Percentiles rank a stretch among this genome's conserved stretches.
Evolutionary conservation across 2,888 invertebrate species (phyloP).

Genomic region (Mimumesa dahlbomi): DNA sequence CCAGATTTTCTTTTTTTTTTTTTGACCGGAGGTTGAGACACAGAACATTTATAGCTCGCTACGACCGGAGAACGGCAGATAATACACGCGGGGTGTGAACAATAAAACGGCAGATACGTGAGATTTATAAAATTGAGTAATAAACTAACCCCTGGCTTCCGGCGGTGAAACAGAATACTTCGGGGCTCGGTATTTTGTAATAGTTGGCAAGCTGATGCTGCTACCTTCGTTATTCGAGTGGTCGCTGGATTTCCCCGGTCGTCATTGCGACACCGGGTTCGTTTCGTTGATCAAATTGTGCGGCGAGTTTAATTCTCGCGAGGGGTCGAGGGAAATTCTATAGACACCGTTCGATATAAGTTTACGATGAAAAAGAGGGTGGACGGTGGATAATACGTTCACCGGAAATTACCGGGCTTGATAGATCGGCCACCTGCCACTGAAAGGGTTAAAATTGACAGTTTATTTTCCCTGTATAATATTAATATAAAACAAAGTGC

Average conservation of each 20-base stretch:
- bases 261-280: too few relatives aligned
- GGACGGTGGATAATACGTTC: not conserved
- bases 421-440: not conserved
- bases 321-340: too few relatives aligned
- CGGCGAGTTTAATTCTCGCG: too few relatives aligned
- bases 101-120: slow-evolving; percentile 11
- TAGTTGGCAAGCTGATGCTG: too few relatives aligned
- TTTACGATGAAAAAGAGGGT: too few relatives aligned
- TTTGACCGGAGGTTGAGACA: not conserved
- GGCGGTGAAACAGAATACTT: too few relatives aligned
- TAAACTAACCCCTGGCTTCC: not conserved
- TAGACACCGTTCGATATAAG: too few relatives aligned
- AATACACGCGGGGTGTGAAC: not conserved
- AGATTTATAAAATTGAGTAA: slow-evolving; percentile 1
- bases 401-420: not conserved
- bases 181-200: too few relatives aligned
- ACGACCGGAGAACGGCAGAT: not conserved
- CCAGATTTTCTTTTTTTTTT: too few relatives aligned
- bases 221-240: too few relatives aligned
- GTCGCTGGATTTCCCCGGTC: too few relatives aligned
- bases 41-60: slow-evolving; percentile 9
- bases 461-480: not conserved
- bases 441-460: not conserved
- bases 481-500: not conserved
- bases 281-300: too few relatives aligned